Conservation (phyloP, 2,888 invertebrate genomes). For the Pristionchus mayeri region DNA sequence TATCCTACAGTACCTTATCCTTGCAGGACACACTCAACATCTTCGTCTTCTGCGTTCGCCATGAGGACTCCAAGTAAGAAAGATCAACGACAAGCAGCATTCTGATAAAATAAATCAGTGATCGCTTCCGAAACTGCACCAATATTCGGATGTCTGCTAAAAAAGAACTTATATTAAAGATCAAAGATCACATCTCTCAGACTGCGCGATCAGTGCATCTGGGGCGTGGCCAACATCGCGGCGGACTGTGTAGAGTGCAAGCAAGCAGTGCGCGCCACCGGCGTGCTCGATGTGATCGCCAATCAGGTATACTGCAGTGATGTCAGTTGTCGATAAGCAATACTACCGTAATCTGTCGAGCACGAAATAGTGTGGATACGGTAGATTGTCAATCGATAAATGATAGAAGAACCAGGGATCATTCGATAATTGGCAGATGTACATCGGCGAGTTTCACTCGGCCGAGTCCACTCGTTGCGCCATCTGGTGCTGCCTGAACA, state of each 20-base stretch:
- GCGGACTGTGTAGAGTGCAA: constrained; percentile 47
- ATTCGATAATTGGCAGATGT: neutral
- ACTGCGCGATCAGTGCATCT: constrained; percentile 47
- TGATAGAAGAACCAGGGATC: neutral
- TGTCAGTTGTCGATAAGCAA: no score
- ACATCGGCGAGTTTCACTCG: neutral
- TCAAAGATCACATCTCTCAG: neutral
- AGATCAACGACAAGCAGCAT: neutral
- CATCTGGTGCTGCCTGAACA: constrained; percentile 38
- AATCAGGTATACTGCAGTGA: constrained; percentile 11
- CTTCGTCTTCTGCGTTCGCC: no score
- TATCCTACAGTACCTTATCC: no score
- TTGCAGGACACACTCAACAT: no score
- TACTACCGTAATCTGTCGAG: neutral
- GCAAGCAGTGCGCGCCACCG: neutral
- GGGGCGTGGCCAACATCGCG: constrained; percentile 49
- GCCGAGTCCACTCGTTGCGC: neutral
- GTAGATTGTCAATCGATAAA: no score
- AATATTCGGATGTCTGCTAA: no score
- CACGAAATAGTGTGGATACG: neutral
- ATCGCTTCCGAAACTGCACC: no score
- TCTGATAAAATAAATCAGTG: no score
- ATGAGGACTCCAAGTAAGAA: neutral
- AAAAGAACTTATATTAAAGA: constrained; percentile 4
- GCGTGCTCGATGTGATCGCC: constrained; percentile 31